These are phyloP conservation scores for Clistopyga incitator DNA, from an alignment of 2,888 invertebrate genomes.

Conservation along the genomic window DNA sequence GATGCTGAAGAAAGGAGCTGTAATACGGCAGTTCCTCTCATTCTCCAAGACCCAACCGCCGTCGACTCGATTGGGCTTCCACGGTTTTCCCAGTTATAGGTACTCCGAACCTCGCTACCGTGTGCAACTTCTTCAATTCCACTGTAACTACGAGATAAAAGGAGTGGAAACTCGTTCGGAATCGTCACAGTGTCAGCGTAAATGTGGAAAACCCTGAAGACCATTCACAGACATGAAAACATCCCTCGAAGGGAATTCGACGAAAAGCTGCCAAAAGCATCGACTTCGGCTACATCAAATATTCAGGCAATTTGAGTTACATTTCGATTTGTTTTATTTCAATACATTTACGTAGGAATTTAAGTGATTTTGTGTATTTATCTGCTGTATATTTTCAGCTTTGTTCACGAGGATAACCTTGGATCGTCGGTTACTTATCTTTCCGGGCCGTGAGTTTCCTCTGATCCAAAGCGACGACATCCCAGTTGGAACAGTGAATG, in stretches of 20 bases:
- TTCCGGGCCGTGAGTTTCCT: neutral
- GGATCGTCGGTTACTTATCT: neutral
- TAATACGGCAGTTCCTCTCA: conserved; percentile 7
- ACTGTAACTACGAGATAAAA: neutral
- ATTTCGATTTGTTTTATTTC: too few species aligned
- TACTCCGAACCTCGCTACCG: neutral
- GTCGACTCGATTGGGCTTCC: neutral
- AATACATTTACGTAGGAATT: too few species aligned
- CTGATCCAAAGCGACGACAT: neutral
- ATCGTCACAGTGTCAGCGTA: neutral
- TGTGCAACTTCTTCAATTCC: neutral
- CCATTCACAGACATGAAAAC: too few species aligned
- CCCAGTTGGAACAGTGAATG: neutral
- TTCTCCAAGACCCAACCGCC: neutral
- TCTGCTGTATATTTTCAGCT: neutral
- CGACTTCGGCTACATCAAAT: too few species aligned
- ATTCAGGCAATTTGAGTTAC: too few species aligned
- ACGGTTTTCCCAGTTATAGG: neutral
- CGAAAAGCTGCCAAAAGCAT: too few species aligned
- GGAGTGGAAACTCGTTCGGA: neutral
- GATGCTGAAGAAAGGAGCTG: conserved; percentile 19
- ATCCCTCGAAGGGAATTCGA: too few species aligned
- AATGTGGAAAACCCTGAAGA: neutral
- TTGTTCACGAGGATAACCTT: neutral
- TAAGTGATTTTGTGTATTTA: too few species aligned